phyloP scores from a whole-genome alignment of 2,797 vertebrate species.

The Crypturellus tataupa region DNA sequence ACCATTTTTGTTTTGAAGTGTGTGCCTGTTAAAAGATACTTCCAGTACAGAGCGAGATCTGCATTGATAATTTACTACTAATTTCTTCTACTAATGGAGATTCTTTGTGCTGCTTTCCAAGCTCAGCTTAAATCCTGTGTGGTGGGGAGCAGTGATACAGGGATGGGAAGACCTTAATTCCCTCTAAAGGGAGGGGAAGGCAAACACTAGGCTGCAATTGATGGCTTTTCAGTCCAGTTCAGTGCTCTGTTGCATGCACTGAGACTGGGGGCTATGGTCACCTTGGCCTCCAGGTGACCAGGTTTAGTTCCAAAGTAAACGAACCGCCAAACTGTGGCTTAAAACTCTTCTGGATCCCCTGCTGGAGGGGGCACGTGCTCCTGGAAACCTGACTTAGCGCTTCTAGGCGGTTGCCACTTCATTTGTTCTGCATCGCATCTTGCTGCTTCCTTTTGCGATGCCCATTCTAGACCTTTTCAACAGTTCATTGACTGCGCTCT shows the following conservation, averaged over 20 bases:
- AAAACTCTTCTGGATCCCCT: not conserved
- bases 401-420: not conserved
- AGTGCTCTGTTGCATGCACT: not conserved
- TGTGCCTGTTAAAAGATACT: not conserved
- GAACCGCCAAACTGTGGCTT: rapidly evolving
- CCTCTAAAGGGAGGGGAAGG: not conserved
- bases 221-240: not conserved
- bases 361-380: rapidly evolving
- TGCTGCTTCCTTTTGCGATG: not conserved
- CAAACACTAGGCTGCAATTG: not conserved
- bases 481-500: rapidly evolving
- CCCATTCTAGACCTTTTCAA: rapidly evolving
- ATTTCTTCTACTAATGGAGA: not conserved
- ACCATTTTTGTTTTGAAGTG: not conserved
- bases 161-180: not conserved
- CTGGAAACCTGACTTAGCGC: not conserved
- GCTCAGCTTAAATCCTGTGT: not conserved
- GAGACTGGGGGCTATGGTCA: not conserved
- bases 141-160: rapidly evolving
- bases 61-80: not conserved
- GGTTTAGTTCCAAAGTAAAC: not conserved
- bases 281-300: not conserved
- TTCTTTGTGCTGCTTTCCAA: not conserved
- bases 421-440: not conserved
- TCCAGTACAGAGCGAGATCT: not conserved